Conservation (phyloP, 2,888 invertebrate genomes). For the Chalcis sispes region DNA sequence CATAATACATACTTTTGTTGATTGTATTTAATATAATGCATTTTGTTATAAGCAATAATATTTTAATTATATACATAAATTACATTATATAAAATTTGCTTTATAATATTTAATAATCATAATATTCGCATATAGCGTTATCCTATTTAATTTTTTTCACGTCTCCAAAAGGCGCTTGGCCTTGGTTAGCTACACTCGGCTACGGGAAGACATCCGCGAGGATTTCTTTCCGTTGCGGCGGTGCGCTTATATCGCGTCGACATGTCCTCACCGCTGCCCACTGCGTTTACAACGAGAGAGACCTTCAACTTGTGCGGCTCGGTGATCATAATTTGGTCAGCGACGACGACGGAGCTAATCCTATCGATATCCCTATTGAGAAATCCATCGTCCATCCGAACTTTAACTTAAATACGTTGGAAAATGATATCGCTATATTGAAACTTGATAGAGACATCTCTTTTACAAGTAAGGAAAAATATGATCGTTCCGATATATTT, state of each 20-base stretch:
- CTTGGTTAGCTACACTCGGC: background rate
- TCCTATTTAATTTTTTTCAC: no score
- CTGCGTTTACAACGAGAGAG: conserved; percentile 79
- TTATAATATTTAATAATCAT: no score
- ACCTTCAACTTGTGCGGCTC: conserved; percentile 81
- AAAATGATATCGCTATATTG: conserved; percentile 88
- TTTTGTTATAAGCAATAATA: no score
- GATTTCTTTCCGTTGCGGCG: background rate
- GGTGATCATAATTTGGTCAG: conserved; percentile 87
- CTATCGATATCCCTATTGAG: conserved; percentile 81
- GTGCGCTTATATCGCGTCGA: background rate
- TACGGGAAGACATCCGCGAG: background rate
- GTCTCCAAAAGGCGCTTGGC: background rate
- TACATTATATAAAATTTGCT: no score
- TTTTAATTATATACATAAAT: no score
- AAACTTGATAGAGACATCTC: conserved; percentile 79
- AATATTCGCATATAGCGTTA: no score
- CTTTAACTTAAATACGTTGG: conserved; percentile 80
- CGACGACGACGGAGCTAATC: conserved; percentile 80
- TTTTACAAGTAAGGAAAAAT: conserved; percentile 78
- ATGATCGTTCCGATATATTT: no score
- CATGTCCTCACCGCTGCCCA: conserved; percentile 82
- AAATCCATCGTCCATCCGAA: conserved; percentile 81
- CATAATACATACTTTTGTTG: no score
- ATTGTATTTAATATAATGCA: no score